A percentile compares a stretch with the other conserved stretches of the same genome.
Conservation (phyloP, 2,888 invertebrate species). For the Oxycera nigricornis region DNA sequence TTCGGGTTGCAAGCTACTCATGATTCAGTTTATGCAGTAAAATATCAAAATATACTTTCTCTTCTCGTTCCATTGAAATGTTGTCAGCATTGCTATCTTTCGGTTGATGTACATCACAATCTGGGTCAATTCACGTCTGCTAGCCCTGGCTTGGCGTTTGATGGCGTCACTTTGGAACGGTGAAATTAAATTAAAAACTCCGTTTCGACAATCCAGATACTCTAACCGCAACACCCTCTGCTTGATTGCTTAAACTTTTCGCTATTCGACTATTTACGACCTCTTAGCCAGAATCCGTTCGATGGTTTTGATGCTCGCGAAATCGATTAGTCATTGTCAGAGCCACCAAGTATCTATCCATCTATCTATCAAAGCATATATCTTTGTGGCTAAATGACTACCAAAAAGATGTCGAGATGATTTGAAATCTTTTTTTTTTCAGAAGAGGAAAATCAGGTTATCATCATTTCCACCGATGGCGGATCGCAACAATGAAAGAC, state of each 20-base stretch:
- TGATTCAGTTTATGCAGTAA: no score
- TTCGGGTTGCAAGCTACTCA: no score
- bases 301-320: not conserved
- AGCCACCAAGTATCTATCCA: not conserved
- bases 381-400: conserved; percentile 3
- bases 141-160: no score
- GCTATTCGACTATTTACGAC: not conserved
- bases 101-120: no score
- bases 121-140: no score
- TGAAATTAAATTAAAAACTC: not conserved
- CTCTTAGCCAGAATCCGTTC: not conserved
- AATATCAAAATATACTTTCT: no score
- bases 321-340: conserved; percentile 15
- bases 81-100: no score
- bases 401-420: not conserved
- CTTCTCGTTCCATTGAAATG: no score
- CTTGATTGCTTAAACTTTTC: not conserved
- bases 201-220: not conserved
- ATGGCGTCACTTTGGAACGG: not conserved
- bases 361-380: no score
- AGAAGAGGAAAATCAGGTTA: conserved; percentile 3
- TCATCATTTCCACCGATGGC: not conserved
- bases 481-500: not conserved
- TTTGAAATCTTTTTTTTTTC: no score
- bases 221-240: not conserved